Base-by-base conservation (phyloP, 2,113 vertebrate genomes). In the Xerus inauris region DNA sequence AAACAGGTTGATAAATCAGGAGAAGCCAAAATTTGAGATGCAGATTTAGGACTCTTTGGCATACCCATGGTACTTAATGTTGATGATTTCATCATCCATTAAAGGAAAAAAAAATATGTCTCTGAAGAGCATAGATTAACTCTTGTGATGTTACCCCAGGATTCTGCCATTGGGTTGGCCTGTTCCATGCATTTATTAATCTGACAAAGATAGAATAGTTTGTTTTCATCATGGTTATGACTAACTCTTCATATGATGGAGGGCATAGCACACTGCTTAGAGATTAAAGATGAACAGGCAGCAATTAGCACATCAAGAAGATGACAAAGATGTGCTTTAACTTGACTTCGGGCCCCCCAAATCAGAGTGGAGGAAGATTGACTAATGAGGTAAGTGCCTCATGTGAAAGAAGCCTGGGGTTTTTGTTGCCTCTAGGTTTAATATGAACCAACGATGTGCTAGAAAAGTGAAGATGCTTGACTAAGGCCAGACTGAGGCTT, bases 251-350 rank as follows among this genome's bases (percentile, higher is more conserved):
- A 7, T 47, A 26, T 9, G 30, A 65, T 26, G 30, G 49, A 72
- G 67, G 67, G 28, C 49, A 1, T 2, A 1, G 26, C 0, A 2
- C 3, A 10, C 16, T 79, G n/a, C 22, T 35, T 45, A 35, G 45
- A 72, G 54, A 35, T 24, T 28, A 32, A 72, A 49, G 19, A 38
- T 19, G 14, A 32, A 2, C 17, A 51, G 45, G 17, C 65, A 26
- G 47, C 11, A 35, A 30, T 1, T 30, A 26, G 11, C 19, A 75
- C 47, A 69, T 69, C 28, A 26, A 80, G 40, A 84, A 22, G 57
- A 45, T 9, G 9, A 69, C 12, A 54, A 30, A 30, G 6, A 13
- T 40, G 4, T 19, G 4, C 6, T 22, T n/a, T 45, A 1, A 19
- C 32, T 89, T 76, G 45, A 57, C 90, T 67, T 87, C 62, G 24